Evolutionary conservation across 2,797 vertebrate genomes (phyloP), one percentile per base, ranked within the genome.

Genomic region (Falco concolor): DNA sequence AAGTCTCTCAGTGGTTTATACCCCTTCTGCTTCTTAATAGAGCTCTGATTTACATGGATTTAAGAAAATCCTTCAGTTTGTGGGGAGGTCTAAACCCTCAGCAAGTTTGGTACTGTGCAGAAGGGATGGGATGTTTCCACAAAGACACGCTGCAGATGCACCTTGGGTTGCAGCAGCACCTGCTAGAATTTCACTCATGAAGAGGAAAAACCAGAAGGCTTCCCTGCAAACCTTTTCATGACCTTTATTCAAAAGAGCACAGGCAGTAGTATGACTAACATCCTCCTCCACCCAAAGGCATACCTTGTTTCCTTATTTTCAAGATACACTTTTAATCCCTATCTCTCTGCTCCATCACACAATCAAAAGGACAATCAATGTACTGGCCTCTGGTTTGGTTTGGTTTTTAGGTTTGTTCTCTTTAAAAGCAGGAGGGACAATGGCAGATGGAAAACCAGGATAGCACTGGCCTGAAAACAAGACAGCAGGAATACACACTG

Each of bases 21-120:
- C 32, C 21, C 32, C 20, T 84, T 77, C 74, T 87, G 24, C 36
- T 83, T 96, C 77, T 56, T 77, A 95, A 83, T 1, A 90, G 75
- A 88, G 61, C 47, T 61, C 47, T 64, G 54, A 84, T 74, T 83
- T 88, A 68, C 47, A 57, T 7, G 56, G 45, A 28, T 87, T 85
- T 94, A 50, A 59, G 50, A 81, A 89, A 85, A 87, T 74, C 63
- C 40, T 16, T 2, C 67, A 16, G 54, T 84, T 57, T 6, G 2
- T 5, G 52, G 59, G 52, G 67, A 72, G 56, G 70, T 68, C 61
- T 40, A 63, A 80, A 63, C 22, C 52, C 36, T 10, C 32, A 50
- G 44, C 23, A 84, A 81, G 54, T 27, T 21, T 67, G 78, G 57
- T 47, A 83, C 16, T 1, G 53, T 25, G 67, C 40, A 64, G 54